A percentile compares a stretch with the other conserved stretches of the same genome.
Evolutionary conservation across 1,140 invertebrate genomes (phyloP).

Genomic region (Drosophila repleta): DNA sequence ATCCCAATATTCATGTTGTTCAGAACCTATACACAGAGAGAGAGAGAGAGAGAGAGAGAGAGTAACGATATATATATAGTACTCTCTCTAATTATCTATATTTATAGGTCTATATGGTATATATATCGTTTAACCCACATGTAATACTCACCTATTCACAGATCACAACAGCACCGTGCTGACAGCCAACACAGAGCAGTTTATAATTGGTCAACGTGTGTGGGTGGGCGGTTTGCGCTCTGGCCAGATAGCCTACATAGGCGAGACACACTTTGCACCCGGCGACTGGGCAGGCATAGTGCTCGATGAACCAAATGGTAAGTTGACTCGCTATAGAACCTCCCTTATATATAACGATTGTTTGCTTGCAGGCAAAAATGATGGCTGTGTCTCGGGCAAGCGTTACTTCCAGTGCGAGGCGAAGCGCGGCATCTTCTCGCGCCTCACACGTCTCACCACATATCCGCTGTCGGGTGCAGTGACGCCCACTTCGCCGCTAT

Average conservation of each 20-base stretch:
- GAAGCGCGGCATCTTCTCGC: constrained; percentile 96
- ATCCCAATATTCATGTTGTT: no score
- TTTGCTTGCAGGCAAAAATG: constrained; percentile 92
- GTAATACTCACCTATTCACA: constrained; percentile 72
- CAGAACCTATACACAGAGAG: no score
- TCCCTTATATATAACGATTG: background rate
- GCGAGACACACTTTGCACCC: constrained; percentile 97
- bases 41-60: no score
- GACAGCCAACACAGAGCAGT: constrained; percentile 96
- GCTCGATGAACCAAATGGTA: constrained; percentile 96
- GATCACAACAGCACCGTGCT: constrained; percentile 93
- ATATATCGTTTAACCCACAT: constrained; percentile 27
- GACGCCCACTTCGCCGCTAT: constrained; percentile 74
- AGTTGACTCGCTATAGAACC: constrained; percentile 10
- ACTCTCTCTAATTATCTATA: no score
- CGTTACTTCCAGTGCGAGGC: constrained; percentile 97
- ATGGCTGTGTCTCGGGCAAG: constrained; percentile 96
- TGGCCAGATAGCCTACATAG: constrained; percentile 97
- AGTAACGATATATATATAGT: no score
- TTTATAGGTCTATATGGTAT: no score
- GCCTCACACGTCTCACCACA: constrained; percentile 93
- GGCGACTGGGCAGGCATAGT: constrained; percentile 99
- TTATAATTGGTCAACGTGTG: constrained; percentile 97
- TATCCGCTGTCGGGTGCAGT: constrained; percentile 85
- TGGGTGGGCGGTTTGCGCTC: constrained; percentile 98